Base-by-base conservation (phyloP, 2,888 invertebrate species). In the Pristionchus maxplancki region DNA sequence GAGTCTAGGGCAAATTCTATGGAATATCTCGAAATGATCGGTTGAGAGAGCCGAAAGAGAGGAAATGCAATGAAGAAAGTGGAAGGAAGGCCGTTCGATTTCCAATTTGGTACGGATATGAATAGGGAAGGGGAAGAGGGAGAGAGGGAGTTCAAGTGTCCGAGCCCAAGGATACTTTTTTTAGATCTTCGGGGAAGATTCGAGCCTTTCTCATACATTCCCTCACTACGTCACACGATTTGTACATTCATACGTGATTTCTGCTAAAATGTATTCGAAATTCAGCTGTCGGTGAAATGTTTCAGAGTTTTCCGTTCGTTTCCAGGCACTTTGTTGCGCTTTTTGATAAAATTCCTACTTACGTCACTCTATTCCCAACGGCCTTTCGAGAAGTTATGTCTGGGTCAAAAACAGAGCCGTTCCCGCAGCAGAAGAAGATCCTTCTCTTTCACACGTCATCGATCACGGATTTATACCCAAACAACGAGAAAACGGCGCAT, bases 11-110 rank as follows among this genome's bases (percentile, higher is more conserved):
- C n/a, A n/a, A n/a, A n/a, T n/a, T n/a, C n/a, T n/a, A n/a, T n/a
- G n/a, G n/a, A n/a, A n/a, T n/a, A n/a, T n/a, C n/a, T 58, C 24
- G 24, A 78, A 24, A 28, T 48, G 28, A 44, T 78, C n/a, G 24
- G 44, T 2, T 74, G 31, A 31, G 81, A 20, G 74, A 78, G 40
- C 40, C 34, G 82, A 83, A 83, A 83, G 53, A 24, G 53, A 31
- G 24, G 53, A 53, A 31, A 83, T 50, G 82, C n/a, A 37, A 31
- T 28, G 50, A 31, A 81, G 81, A 50, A 48, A 50, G 82, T 40
- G n/a, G n/a, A 44, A 50, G 53, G 31, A 53, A 83, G 82, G 82
- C 82, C 82, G 82, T 83, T 83, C 82, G 82, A 83, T 53, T 83
- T 34, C 82, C 50, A 83, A 53, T 83, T 83, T 50, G 82, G 82